phyloP scores from a whole-genome alignment of 2,797 vertebrate genomes.

The Orestias chungarensis region DNA sequence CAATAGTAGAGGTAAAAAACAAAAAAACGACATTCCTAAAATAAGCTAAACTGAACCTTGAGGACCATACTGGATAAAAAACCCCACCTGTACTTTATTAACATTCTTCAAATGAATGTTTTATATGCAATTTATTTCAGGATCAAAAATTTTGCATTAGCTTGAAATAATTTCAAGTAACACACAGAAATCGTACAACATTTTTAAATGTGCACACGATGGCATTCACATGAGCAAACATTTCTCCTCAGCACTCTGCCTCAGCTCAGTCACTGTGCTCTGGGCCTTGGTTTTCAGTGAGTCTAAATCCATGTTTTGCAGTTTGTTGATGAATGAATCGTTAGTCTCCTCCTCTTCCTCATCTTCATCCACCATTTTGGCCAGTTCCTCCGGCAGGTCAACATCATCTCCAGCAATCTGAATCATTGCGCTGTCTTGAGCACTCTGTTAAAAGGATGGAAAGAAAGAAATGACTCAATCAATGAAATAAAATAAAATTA shows the following conservation, averaged over 20 bases:
- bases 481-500: too few relatives aligned
- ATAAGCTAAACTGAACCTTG: too few relatives aligned
- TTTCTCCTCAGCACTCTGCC: slow-evolving; percentile 74
- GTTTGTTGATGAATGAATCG: slow-evolving; percentile 64
- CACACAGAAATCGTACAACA: background rate
- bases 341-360: slow-evolving; percentile 73
- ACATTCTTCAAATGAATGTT: background rate
- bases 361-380: slow-evolving; percentile 78
- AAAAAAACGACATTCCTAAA: too few relatives aligned
- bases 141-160: background rate
- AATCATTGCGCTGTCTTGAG: slow-evolving; percentile 75
- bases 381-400: slow-evolving; percentile 78
- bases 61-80: background rate
- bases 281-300: slow-evolving; percentile 69
- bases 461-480: background rate
- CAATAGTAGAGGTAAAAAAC: too few relatives aligned
- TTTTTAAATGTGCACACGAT: background rate
- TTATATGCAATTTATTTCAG: background rate
- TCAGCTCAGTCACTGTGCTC: slow-evolving; percentile 61
- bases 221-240: slow-evolving; percentile 67
- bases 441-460: slow-evolving; percentile 60
- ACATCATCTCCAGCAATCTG: slow-evolving; percentile 72
- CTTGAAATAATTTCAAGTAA: background rate
- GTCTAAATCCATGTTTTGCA: slow-evolving; percentile 75
- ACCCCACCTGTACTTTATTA: background rate